Conservation (phyloP, 2,797 vertebrate genomes). For the Manis javanica region DNA sequence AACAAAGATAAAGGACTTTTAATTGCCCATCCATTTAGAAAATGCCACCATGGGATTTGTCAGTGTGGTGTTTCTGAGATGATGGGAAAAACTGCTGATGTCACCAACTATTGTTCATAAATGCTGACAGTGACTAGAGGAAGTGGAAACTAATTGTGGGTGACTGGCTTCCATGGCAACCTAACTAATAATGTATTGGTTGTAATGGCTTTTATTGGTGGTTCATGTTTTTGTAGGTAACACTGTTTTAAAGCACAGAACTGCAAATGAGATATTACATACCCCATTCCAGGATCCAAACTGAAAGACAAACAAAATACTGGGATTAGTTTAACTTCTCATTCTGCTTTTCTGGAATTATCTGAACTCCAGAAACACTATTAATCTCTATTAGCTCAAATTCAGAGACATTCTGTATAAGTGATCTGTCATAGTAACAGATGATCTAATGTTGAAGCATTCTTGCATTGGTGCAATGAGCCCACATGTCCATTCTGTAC, state of each 20-base stretch:
- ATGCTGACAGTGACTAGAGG: background rate
- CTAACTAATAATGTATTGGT: background rate
- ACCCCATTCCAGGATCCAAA: background rate
- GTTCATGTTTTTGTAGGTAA: background rate
- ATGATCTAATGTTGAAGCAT: background rate
- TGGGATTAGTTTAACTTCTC: background rate
- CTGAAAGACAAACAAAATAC: background rate
- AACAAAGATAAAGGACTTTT: background rate
- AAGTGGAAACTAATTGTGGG: background rate
- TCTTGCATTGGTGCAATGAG: background rate
- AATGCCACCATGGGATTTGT: background rate
- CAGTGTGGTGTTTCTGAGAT: background rate
- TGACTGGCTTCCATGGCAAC: background rate
- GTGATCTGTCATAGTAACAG: background rate
- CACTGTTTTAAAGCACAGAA: background rate
- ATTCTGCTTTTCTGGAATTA: background rate
- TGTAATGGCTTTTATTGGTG: background rate
- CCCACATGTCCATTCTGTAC: background rate
- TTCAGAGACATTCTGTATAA: background rate
- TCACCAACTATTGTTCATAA: background rate
- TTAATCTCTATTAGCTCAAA: background rate
- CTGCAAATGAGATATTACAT: background rate
- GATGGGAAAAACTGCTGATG: background rate
- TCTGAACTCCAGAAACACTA: background rate
- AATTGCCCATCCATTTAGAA: background rate